phyloP scores from a whole-genome alignment of 2,113 vertebrate species.

The Tylochromis polylepis region DNA sequence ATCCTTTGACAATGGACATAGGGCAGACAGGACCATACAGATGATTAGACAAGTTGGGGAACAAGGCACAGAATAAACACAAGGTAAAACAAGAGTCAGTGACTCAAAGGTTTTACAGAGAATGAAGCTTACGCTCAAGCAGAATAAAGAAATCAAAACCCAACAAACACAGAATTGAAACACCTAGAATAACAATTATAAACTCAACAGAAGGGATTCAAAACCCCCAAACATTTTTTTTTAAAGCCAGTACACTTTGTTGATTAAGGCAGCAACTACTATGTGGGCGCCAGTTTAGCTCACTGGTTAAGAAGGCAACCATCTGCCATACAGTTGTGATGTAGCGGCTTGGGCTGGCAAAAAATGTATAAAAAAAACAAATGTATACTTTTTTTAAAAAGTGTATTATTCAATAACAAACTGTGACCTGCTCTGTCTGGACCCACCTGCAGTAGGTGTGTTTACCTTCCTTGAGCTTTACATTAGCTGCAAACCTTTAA shows the following conservation, averaged over 20 bases:
- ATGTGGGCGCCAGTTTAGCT: rapidly evolving
- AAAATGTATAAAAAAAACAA: background rate
- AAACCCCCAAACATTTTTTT: background rate
- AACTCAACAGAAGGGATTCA: background rate
- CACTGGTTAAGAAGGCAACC: background rate
- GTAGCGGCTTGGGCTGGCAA: background rate
- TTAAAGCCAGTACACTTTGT: background rate
- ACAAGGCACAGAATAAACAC: too few species aligned
- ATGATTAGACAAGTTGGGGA: too few species aligned
- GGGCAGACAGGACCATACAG: too few species aligned
- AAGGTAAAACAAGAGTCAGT: background rate
- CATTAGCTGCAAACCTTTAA: background rate
- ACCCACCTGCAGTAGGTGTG: background rate
- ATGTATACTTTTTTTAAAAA: background rate
- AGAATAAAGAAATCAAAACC: background rate
- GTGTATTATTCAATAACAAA: background rate
- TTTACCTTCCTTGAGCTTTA: background rate
- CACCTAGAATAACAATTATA: background rate
- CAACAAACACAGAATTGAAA: background rate
- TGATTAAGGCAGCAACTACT: background rate
- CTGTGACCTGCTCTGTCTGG: background rate
- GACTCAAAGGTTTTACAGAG: background rate
- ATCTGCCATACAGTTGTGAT: background rate
- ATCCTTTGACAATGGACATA: too few species aligned
- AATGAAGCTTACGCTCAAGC: background rate